Conservation (phyloP, 2,797 vertebrate species). For the Diceros bicornis region DNA sequence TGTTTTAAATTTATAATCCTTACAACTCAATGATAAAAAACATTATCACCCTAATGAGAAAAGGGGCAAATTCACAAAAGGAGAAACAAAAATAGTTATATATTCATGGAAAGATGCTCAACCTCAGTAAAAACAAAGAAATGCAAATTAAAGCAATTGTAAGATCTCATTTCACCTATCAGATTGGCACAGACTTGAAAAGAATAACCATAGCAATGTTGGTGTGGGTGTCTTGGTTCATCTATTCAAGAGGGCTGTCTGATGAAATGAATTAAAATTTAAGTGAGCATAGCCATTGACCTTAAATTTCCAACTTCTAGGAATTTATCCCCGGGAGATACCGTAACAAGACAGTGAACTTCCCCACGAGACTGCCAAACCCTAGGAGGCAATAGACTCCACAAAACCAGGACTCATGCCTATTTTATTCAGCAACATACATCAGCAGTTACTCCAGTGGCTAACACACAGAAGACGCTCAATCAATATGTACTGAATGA, state of each 20-base stretch:
- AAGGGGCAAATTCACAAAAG: background rate
- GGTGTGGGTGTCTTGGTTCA: background rate
- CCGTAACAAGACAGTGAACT: background rate
- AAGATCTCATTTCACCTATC: background rate
- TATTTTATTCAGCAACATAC: fast-evolving
- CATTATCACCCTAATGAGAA: background rate
- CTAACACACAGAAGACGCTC: background rate
- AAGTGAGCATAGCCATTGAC: background rate
- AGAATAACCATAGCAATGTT: background rate
- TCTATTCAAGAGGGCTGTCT: background rate
- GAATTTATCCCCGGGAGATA: background rate
- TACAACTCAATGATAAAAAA: background rate
- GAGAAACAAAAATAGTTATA: background rate
- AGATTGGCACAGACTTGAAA: background rate
- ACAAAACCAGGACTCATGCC: fast-evolving
- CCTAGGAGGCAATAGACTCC: too few species aligned
- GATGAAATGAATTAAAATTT: background rate
- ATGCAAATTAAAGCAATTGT: background rate
- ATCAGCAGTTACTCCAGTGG: background rate
- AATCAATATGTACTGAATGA: background rate
- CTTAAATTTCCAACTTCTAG: background rate
- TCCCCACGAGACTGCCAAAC: background rate
- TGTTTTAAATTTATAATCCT: slow-evolving; percentile 38
- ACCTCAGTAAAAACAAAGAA: slow-evolving; percentile 17
- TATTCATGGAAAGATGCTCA: background rate